Conservation (phyloP, 2,888 invertebrate species). For the Mongoloraphidia duomilia region DNA sequence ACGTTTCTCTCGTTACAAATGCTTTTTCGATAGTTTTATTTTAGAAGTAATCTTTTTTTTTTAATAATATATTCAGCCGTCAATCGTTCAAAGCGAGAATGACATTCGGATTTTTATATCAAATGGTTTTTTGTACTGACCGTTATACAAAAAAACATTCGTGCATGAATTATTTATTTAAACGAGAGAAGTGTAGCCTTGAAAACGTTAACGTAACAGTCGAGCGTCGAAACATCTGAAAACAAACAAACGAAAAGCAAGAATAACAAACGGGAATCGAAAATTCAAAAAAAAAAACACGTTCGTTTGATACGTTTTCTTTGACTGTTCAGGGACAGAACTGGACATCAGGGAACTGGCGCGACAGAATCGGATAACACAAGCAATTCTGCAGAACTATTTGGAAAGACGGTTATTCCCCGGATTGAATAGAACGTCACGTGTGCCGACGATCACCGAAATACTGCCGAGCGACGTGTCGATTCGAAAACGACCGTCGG, state of each 20-base stretch:
- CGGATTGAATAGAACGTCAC: constrained; percentile 30
- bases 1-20: too few species aligned
- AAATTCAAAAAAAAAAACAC: neutral
- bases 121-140: too few species aligned
- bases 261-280: neutral
- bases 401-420: constrained; percentile 55
- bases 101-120: too few species aligned
- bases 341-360: constrained; percentile 42
- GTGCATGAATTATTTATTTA: too few species aligned
- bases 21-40: too few species aligned
- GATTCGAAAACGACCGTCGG: constrained; percentile 23
- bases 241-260: neutral
- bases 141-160: too few species aligned
- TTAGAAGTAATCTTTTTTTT: too few species aligned
- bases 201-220: neutral
- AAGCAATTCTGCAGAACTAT: constrained; percentile 60
- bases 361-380: constrained; percentile 61
- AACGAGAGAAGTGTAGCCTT: too few species aligned
- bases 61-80: too few species aligned
- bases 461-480: constrained; percentile 37
- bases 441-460: constrained; percentile 46
- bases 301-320: neutral
- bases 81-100: too few species aligned
- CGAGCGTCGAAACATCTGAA: neutral
- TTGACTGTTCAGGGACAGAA: constrained; percentile 24